These are phyloP conservation scores for Trialeurodes vaporariorum DNA, from an alignment of 1,140 invertebrate genomes.

Conservation along the genomic window DNA sequence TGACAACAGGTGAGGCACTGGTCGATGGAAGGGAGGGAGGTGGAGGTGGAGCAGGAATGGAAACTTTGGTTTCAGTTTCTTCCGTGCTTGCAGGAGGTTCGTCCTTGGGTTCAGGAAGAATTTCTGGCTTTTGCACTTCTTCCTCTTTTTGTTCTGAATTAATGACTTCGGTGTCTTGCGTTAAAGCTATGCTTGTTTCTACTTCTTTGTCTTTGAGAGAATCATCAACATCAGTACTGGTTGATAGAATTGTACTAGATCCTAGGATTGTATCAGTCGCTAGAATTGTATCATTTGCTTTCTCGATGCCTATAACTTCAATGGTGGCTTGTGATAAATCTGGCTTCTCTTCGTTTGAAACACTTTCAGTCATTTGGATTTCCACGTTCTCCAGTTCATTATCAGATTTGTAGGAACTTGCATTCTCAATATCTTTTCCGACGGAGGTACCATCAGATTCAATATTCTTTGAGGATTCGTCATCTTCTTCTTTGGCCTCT, in stretches of 20 bases:
- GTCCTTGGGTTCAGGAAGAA: not conserved
- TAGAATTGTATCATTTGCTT: not conserved
- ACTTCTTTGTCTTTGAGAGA: not conserved
- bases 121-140: not conserved
- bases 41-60: not conserved
- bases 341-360: not conserved
- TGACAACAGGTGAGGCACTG: not conserved
- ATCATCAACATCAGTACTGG: not conserved
- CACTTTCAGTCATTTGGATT: slow-evolving; percentile 12
- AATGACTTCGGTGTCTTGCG: not conserved
- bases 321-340: not conserved
- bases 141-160: not conserved
- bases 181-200: not conserved
- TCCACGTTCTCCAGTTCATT: slow-evolving; percentile 22
- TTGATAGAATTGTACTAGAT: too few relatives aligned
- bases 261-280: too few relatives aligned
- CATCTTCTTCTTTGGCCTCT: not conserved
- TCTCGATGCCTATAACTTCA: not conserved
- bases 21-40: not conserved
- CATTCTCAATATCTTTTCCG: slow-evolving; percentile 21
- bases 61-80: not conserved
- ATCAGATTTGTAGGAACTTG: slow-evolving; percentile 24
- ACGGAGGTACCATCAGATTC: not conserved
- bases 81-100: not conserved
- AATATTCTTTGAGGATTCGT: not conserved